Base-by-base conservation (phyloP, 2,888 invertebrate species). In the Dicycla oo region DNA sequence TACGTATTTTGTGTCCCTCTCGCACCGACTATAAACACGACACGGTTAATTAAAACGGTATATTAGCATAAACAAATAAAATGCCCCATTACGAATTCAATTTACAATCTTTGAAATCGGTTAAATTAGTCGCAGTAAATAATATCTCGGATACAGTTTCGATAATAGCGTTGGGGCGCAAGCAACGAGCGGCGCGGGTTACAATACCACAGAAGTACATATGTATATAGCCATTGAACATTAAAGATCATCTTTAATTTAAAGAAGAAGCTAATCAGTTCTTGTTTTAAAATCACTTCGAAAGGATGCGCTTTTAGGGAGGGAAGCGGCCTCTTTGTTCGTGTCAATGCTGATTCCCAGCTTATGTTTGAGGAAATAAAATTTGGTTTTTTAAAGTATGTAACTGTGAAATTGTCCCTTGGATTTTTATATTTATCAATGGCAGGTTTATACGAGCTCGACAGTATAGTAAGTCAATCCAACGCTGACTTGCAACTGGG, bases 1-100 rank as follows among this genome's bases (percentile, higher is more conserved):
- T 81, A 82, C 70, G 81, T 60, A 69, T 85, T 79, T 75, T 81
- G 84, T 86, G 75, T 91, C 91, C 78, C 88, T 57, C 88, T 90
- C 90, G 73, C 89, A 76, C 88, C 73, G 75, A 69, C 84, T 86
- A 85, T 89, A 89, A 90, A 88, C 89, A 88, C 87, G 89, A 89
- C 88, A 88, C 88, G 91, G 87, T 91, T 95, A 95, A 96, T 96
- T 95, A 95, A 96, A 95, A 92, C 92, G 89, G 89, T 88, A 91
- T 91, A 95, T 95, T 95, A 95, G 95, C 95, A 96, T 95, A 95
- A 95, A 96, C 95, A 96, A 96, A 96, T 96, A 96, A 96, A 95
- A 95, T 92, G 91, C 88, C 91, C 94, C 94, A 95, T 96, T 95
- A 95, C 91, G 94, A 93, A 94, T 95, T 95, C 96, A 95, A 95